Evolutionary conservation across 1,140 invertebrate species (phyloP), one percentile per base, ranked within the genome.

Genomic region (Drosophila ogumai): DNA sequence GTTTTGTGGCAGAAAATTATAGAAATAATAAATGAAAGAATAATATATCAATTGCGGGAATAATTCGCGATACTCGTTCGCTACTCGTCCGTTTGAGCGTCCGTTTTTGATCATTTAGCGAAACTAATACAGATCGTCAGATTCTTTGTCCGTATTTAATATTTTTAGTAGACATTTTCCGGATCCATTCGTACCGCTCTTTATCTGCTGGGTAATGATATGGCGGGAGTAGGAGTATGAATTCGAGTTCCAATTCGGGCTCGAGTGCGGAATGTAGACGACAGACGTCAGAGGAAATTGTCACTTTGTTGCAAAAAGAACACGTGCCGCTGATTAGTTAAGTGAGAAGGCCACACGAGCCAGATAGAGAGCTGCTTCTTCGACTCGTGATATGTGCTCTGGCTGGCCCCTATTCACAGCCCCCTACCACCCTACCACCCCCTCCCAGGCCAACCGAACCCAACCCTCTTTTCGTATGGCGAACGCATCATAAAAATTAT

Each of bases 401-500:
- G 50, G 50, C 28, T 52, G 31, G 41, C 49, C 69, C 44, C 43
- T 32, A 31, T 49, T 49, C 25, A 17, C n/a, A 36, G 38, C 28
- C 55, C 58, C 56, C 56, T 49, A 52, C 34, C 52, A 58, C 47
- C 63, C 9, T 28, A 28, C 25, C 25, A 6, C 25, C 5, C 25
- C 5, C 25, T 28, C n/a, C 41, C 17, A 10, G 36, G 17, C 19
- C 34, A 46, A 25, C 34, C 40, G 15, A 15, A 28, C 44, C 44
- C 28, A 31, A 22, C 38, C 57, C 43, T 57, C 32, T 52, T 85
- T 81, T 79, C 34, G 34, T 87, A 87, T 79, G 63, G 64, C 79
- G 72, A 82, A 79, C 75, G 79, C 82, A 88, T 87, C 84, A 77
- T 80, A 87, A 87, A 87, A 88, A 87, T 87, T 87, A 88, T 88